phyloP scores from a whole-genome alignment of 2,888 invertebrate species.

The Epinotia brunnichana region DNA sequence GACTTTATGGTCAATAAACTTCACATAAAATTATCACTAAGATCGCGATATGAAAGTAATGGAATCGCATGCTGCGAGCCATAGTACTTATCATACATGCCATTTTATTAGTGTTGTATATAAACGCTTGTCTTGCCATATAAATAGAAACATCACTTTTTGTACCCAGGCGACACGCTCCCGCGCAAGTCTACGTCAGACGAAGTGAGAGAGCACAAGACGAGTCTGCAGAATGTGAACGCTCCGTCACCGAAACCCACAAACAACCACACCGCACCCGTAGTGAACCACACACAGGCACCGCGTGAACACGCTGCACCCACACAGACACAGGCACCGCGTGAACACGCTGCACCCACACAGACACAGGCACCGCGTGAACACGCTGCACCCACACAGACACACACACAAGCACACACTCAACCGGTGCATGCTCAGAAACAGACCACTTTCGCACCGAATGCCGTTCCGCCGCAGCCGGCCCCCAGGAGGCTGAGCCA shows the following conservation, averaged over 20 bases:
- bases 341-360: constrained; percentile 51
- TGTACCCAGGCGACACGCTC: constrained; percentile 63
- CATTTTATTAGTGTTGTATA: not conserved
- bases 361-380: constrained; percentile 47
- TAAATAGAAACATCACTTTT: constrained; percentile 26
- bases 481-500: constrained; percentile 69
- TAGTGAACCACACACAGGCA: constrained; percentile 46
- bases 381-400: constrained; percentile 48
- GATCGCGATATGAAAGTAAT: not conserved
- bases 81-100: not conserved
- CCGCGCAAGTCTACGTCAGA: constrained; percentile 76
- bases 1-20: not conserved
- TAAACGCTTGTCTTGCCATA: constrained; percentile 14
- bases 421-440: constrained; percentile 27
- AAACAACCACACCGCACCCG: constrained; percentile 59
- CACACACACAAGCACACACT: constrained; percentile 5
- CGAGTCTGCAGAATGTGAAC: constrained; percentile 72
- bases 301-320: constrained; percentile 49
- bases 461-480: constrained; percentile 47
- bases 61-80: not conserved
- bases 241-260: constrained; percentile 56
- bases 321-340: constrained; percentile 49
- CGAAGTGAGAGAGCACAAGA: constrained; percentile 77
- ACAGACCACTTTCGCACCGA: constrained; percentile 28
- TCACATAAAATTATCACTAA: not conserved